Conservation (phyloP, 2,888 invertebrate species). For the Diplolepis rosae region DNA sequence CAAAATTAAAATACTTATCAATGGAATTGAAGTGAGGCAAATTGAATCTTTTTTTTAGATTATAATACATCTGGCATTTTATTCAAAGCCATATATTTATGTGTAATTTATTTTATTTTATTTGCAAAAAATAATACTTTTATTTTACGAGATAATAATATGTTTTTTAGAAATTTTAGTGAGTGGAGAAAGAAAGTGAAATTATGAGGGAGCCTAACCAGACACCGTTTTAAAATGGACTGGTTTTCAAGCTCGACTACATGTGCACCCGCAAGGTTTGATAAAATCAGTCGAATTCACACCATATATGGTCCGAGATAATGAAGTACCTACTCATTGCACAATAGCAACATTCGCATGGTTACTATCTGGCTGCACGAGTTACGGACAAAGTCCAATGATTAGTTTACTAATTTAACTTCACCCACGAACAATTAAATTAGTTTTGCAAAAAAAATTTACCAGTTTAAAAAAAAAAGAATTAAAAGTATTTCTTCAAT, state of each 20-base stretch:
- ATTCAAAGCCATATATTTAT: neutral
- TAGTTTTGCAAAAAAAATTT: too few relatives aligned
- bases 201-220: neutral
- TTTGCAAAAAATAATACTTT: too few relatives aligned
- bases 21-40: neutral
- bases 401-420: neutral
- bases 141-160: too few relatives aligned
- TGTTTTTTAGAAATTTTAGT: neutral
- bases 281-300: slow-evolving; percentile 30
- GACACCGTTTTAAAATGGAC: slow-evolving; percentile 12
- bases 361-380: slow-evolving; percentile 17
- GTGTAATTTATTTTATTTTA: too few relatives aligned
- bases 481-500: too few relatives aligned
- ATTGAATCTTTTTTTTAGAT: neutral
- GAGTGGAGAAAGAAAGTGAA: slow-evolving; percentile 2
- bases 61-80: neutral
- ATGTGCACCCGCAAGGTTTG: slow-evolving; percentile 14
- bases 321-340: slow-evolving; percentile 27
- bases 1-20: too few relatives aligned
- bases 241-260: slow-evolving; percentile 18
- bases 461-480: too few relatives aligned
- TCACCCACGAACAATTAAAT: too few relatives aligned
- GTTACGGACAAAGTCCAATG: slow-evolving; percentile 2
- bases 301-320: slow-evolving; percentile 28
- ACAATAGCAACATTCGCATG: slow-evolving; percentile 24